Evolutionary conservation across 2,113 vertebrate genomes (phyloP).

Genomic region (Corythornis vintsioides): DNA sequence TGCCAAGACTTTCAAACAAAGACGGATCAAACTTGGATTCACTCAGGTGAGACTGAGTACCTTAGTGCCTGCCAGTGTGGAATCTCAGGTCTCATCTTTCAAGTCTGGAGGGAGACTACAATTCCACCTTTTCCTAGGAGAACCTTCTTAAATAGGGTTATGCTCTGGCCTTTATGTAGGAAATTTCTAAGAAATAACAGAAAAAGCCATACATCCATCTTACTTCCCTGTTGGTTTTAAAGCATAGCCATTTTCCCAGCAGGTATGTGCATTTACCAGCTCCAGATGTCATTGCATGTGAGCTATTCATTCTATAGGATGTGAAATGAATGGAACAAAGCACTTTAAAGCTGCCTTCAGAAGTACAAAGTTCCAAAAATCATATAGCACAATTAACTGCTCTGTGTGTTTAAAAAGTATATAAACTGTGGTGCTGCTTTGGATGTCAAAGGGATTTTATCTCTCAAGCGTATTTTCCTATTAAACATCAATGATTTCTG

Average conservation of each 20-base stretch:
- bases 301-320: slow-evolving; percentile 29
- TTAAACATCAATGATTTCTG: slow-evolving; percentile 56
- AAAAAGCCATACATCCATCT: slow-evolving; percentile 36
- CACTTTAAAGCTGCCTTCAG: slow-evolving; percentile 41
- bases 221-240: slow-evolving; percentile 59
- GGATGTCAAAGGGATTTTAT: slow-evolving; percentile 31
- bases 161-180: slow-evolving; percentile 33
- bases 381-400: slow-evolving; percentile 36
- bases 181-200: slow-evolving; percentile 38
- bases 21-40: slow-evolving; percentile 99
- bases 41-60: slow-evolving; percentile 86
- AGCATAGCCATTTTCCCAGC: slow-evolving; percentile 55
- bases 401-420: slow-evolving; percentile 25
- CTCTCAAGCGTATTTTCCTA: slow-evolving; percentile 23
- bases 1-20: slow-evolving; percentile 99
- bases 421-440: background rate
- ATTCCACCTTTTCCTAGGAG: slow-evolving; percentile 35
- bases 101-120: slow-evolving; percentile 37
- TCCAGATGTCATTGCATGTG: slow-evolving; percentile 40
- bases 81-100: slow-evolving; percentile 42
- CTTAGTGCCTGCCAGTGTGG: slow-evolving; percentile 37
- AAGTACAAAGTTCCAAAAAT: slow-evolving; percentile 59
- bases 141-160: slow-evolving; percentile 27
- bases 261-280: slow-evolving; percentile 46
- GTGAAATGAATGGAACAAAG: slow-evolving; percentile 64